Conservation (phyloP, 2,888 invertebrate species). For the Onchidella celtica region DNA sequence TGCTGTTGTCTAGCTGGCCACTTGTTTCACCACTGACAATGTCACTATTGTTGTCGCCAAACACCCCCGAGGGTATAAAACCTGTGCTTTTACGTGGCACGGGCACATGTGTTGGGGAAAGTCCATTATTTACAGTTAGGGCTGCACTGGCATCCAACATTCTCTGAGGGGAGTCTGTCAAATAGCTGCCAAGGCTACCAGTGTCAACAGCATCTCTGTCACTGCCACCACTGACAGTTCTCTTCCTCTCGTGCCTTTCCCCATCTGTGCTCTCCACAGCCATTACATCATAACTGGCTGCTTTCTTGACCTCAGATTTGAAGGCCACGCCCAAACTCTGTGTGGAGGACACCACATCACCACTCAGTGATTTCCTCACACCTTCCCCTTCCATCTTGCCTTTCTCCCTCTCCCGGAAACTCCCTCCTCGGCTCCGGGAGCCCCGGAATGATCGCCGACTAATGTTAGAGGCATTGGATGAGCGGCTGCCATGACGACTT, state of each 20-base stretch:
- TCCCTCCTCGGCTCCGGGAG: constrained; percentile 38
- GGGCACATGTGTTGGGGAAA: too few species aligned
- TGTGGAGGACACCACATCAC: constrained; percentile 23
- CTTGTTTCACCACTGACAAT: neutral
- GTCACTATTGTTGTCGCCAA: neutral
- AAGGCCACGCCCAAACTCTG: constrained; percentile 34
- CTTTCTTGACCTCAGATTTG: constrained; percentile 38
- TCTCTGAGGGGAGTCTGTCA: neutral
- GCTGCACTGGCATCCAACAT: constrained; percentile 2
- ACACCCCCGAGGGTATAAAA: neutral
- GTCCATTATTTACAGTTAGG: neutral
- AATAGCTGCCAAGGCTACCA: neutral
- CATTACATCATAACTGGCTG: constrained; percentile 42
- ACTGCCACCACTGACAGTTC: neutral
- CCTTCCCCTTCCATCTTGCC: neutral
- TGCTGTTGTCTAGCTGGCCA: too few species aligned
- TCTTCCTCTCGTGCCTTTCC: neutral
- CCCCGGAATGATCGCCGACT: constrained; percentile 29
- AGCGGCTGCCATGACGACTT: constrained; percentile 43
- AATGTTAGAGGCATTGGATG: constrained; percentile 47
- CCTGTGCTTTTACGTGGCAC: constrained; percentile 11
- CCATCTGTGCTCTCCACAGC: neutral
- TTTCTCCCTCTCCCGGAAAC: constrained; percentile 36
- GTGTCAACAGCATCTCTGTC: neutral
- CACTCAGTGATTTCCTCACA: constrained; percentile 33